Conservation (phyloP, 1,140 invertebrate genomes). For the Drosophila kikkawai region DNA sequence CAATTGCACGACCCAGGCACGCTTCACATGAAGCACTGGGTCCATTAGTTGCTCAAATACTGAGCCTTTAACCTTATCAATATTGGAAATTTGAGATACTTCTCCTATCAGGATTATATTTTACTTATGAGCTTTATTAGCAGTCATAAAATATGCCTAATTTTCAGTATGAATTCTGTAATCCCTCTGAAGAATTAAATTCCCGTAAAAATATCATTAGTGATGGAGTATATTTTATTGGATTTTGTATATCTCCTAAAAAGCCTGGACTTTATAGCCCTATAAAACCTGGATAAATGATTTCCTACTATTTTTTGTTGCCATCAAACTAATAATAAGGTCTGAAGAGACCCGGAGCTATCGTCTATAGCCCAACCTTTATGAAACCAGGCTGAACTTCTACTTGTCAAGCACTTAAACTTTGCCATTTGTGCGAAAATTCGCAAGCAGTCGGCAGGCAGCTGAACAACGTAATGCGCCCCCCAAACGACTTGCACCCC, state of each 20-base stretch:
- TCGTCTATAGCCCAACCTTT: neutral
- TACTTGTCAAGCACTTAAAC: constrained; percentile 23
- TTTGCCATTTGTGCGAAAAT: constrained; percentile 22
- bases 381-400: constrained; percentile 15
- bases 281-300: neutral
- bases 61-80: no score
- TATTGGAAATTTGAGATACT: neutral
- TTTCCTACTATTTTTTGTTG: neutral
- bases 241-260: neutral
- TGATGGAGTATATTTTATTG: neutral
- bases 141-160: neutral
- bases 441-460: constrained; percentile 19
- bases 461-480: constrained; percentile 22
- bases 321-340: neutral
- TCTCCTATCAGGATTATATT: no score
- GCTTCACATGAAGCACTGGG: neutral
- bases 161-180: no score
- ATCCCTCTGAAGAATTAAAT: no score
- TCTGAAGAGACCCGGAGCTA: neutral
- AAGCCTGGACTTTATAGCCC: neutral
- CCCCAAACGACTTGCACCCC: constrained; percentile 16
- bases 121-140: no score
- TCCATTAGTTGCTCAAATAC: neutral
- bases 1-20: constrained; percentile 10
- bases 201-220: neutral